Base-by-base conservation (phyloP, 1,140 invertebrate species). In the Plodia interpunctella region DNA sequence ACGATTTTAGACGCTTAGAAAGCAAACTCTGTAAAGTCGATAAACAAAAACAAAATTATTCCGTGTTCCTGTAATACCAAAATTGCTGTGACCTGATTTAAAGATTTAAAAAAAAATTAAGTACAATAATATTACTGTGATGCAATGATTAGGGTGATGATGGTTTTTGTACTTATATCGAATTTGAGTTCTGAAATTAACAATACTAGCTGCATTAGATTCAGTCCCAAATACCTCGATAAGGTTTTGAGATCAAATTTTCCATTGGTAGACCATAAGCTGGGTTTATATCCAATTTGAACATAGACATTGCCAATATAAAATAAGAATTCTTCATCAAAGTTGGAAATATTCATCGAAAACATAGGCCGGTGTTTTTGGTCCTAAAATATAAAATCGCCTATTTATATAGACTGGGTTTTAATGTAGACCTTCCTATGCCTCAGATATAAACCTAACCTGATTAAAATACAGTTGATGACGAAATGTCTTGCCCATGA, bases 71-170 rank as follows among this genome's bases (percentile, higher is more conserved):
- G 21, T 25, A 25, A 25, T 6, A 2, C 21, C 21, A 6, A 2
- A 25, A 3, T 25, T 25, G 21, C 21, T 25, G 21, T 25, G 21
- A 25, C 21, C 21, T 25, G 6, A 25, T 25, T 6, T 25, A 25
- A 25, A 65, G 55, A 69, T 60, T 38, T 56, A 49, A 57, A 56
- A 49, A 57, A 56, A 59, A 49, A 3, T 32, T 59, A 57, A 60
- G 52, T 59, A 61, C 44, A 61, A 60, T 63, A 55, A 25, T 49
- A 55, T 61, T 60, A 62, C 62, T 66, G 65, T 66, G 68, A 74
- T 35, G 32, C 13, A 17, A 51, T 20, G 10, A 20, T 51, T 25
- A 25, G 21, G n/a, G 18, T 51, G 20, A 51, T 9, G 49, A 51
- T 51, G 28, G 18, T 28, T 57, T 64, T 65, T 65, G 63, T 65